Evolutionary conservation across 2,888 invertebrate genomes (phyloP).

Genomic region (Teleogryllus oceanicus): DNA sequence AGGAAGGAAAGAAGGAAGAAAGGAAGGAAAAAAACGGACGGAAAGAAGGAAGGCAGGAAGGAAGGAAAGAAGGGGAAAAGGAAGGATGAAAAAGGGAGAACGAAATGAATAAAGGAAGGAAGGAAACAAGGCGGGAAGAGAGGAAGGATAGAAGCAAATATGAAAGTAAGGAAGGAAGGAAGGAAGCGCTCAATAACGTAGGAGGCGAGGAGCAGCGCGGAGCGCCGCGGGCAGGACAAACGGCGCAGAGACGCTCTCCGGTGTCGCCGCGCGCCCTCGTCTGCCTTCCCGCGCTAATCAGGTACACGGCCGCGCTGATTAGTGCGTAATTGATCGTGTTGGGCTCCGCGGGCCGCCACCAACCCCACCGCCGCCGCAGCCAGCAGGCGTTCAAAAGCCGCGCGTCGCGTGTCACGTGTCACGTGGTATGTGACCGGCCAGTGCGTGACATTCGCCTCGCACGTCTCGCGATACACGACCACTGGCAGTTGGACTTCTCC

Average conservation of each 20-base stretch:
- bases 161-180: not conserved
- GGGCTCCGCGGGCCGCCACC: not conserved
- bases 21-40: too few relatives aligned
- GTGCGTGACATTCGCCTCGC: too few relatives aligned
- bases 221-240: too few relatives aligned
- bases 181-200: not conserved
- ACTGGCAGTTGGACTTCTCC: too few relatives aligned
- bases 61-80: not conserved
- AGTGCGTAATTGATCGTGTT: not conserved
- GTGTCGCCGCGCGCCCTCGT: not conserved
- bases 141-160: not conserved
- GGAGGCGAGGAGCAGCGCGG: not conserved
- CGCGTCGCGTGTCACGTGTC: too few relatives aligned
- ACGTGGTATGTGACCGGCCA: too few relatives aligned
- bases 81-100: not conserved
- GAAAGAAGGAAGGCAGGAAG: not conserved
- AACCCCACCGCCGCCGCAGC: not conserved
- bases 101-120: too few relatives aligned
- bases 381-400: too few relatives aligned
- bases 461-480: too few relatives aligned
- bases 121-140: not conserved
- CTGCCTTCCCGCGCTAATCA: not conserved
- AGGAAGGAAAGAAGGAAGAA: too few relatives aligned
- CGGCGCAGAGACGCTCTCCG: too few relatives aligned
- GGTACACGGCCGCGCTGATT: not conserved